These are phyloP conservation scores for Cricetomys ansorgei DNA, from an alignment of 2,113 vertebrate genomes.

Conservation along the genomic window DNA sequence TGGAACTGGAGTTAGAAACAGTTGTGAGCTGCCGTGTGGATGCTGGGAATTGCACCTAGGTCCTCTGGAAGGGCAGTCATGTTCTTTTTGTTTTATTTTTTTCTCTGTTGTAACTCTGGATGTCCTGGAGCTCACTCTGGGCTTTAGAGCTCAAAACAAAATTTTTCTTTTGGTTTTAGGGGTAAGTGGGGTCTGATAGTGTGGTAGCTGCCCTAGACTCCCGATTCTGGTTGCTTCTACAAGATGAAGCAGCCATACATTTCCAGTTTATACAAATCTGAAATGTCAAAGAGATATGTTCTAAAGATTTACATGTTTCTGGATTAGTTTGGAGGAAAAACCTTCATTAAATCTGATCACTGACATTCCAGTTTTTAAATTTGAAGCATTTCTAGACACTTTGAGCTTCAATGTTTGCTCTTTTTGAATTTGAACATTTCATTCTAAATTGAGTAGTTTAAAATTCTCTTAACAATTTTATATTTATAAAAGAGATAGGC, in stretches of 20 bases:
- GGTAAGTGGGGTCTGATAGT: neutral
- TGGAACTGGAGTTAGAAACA: neutral
- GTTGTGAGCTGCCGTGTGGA: neutral
- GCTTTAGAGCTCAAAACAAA: slow-evolving; percentile 18
- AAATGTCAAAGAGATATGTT: slow-evolving; percentile 3
- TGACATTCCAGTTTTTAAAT: slow-evolving; percentile 37
- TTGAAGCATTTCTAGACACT: slow-evolving; percentile 42
- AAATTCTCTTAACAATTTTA: slow-evolving; percentile 46
- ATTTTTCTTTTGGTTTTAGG: neutral
- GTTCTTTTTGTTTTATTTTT: no score
- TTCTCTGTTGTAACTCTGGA: neutral
- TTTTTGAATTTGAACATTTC: slow-evolving; percentile 44
- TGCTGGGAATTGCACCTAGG: neutral
- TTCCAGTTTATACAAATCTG: neutral
- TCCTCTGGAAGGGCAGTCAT: neutral
- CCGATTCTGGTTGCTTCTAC: neutral
- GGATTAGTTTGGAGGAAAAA: slow-evolving; percentile 8
- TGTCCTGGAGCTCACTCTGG: neutral
- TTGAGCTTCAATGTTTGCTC: slow-evolving; percentile 40
- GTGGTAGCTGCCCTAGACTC: neutral
- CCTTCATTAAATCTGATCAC: neutral
- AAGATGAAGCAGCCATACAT: slow-evolving; percentile 1
- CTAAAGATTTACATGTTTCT: slow-evolving; percentile 49
- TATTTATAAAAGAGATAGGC: slow-evolving; percentile 38
- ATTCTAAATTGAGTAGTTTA: slow-evolving; percentile 57